Conservation (phyloP, 2,888 invertebrate genomes). For the Melinaea menophilus region DNA sequence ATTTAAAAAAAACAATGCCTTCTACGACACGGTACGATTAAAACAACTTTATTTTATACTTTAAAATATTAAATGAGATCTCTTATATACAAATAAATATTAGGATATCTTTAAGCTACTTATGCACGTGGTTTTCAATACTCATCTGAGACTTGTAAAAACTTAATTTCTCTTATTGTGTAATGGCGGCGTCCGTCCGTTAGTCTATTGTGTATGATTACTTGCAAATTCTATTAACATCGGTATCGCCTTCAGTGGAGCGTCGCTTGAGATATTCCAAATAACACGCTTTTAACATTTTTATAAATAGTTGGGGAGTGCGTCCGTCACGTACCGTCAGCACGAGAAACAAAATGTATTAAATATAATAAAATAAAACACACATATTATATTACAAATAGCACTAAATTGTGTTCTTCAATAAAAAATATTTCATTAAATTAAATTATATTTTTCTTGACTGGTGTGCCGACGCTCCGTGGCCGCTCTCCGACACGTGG, state of each 20-base stretch:
- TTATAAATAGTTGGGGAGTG: slow-evolving; percentile 2
- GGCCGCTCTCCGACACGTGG: background rate
- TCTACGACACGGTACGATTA: too few species aligned
- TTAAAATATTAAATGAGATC: too few species aligned
- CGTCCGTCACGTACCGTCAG: background rate
- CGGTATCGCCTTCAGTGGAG: slow-evolving; percentile 28
- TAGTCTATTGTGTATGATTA: slow-evolving; percentile 65
- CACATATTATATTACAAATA: too few species aligned
- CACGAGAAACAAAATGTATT: background rate
- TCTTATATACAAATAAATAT: too few species aligned
- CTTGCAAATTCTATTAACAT: slow-evolving; percentile 63
- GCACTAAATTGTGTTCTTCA: too few species aligned
- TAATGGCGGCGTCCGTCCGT: slow-evolving; percentile 44
- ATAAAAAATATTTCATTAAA: too few species aligned
- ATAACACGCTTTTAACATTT: slow-evolving; percentile 5
- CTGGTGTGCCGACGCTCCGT: too few species aligned
- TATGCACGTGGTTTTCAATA: background rate
- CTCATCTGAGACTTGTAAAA: background rate
- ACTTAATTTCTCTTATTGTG: slow-evolving; percentile 54
- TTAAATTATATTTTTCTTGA: too few species aligned
- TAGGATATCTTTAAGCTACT: background rate
- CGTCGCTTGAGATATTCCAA: slow-evolving; percentile 30
- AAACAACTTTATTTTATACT: too few species aligned
- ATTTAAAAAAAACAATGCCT: too few species aligned
- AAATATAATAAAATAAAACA: too few species aligned